phyloP scores from a whole-genome alignment of 2,113 vertebrate genomes.

The Spea bombifrons region DNA sequence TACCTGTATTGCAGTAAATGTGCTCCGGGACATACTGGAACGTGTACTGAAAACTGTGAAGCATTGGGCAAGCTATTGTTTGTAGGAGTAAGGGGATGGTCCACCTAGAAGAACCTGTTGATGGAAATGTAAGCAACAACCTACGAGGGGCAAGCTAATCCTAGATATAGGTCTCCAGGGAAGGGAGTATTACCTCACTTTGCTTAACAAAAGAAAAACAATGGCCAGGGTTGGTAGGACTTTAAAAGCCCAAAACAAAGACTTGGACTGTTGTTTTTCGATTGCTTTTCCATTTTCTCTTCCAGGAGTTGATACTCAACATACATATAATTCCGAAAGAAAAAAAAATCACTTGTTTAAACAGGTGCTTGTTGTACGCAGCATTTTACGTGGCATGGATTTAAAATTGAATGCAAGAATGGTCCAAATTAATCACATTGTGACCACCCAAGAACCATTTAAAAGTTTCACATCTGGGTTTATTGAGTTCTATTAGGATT shows the following conservation, averaged over 20 bases:
- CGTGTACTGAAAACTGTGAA: too few relatives aligned
- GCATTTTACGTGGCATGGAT: constrained; percentile 7
- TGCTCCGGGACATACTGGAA: too few relatives aligned
- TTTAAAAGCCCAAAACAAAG: constrained; percentile 22
- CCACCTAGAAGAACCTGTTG: too few relatives aligned
- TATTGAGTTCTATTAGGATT: background rate
- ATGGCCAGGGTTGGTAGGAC: background rate
- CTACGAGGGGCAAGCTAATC: background rate
- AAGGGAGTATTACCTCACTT: constrained; percentile 18
- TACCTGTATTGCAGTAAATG: too few relatives aligned
- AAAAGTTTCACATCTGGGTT: constrained; percentile 20
- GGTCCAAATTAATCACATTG: constrained; percentile 8
- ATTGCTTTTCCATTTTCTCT: constrained; percentile 27
- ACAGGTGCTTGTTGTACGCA: constrained; percentile 42
- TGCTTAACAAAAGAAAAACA: constrained; percentile 14
- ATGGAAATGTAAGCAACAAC: too few relatives aligned
- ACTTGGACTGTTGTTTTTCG: constrained; percentile 5
- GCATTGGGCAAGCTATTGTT: too few relatives aligned
- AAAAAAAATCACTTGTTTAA: constrained; percentile 43
- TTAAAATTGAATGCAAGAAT: constrained; percentile 37
- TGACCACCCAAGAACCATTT: constrained; percentile 40
- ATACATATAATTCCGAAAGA: constrained; percentile 20
- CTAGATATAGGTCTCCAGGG: constrained; percentile 5
- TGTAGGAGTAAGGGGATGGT: too few relatives aligned
- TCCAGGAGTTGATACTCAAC: constrained; percentile 18